Conservation (phyloP, 1,140 invertebrate species). For the Carposina sasakii region DNA sequence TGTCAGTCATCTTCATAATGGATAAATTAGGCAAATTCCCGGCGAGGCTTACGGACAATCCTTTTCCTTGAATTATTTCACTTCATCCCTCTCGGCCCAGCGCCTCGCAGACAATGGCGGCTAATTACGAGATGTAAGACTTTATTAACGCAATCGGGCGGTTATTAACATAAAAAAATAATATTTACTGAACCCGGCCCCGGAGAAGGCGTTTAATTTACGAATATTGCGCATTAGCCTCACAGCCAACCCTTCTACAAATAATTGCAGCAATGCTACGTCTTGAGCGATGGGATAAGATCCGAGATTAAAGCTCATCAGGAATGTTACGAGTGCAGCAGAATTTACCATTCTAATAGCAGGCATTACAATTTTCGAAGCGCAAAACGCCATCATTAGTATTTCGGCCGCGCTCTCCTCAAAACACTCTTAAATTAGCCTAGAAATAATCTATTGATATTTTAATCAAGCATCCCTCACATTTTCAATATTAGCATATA, state of each 20-base stretch:
- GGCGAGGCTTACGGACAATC: conserved; percentile 38
- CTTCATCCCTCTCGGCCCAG: conserved; percentile 41
- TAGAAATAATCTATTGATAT: conserved; percentile 65
- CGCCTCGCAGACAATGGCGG: conserved; percentile 57
- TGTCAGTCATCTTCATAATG: too few relatives aligned
- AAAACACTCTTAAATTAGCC: conserved; percentile 34
- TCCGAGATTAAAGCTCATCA: conserved; percentile 61
- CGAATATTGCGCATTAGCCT: conserved; percentile 66
- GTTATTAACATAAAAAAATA: conserved; percentile 73
- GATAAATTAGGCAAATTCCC: too few relatives aligned
- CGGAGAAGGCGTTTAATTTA: conserved; percentile 58
- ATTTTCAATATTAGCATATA: conserved; percentile 62
- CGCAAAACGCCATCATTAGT: conserved; percentile 16
- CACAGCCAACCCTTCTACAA: conserved; percentile 63
- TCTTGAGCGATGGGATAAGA: conserved; percentile 56
- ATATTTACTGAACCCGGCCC: conserved; percentile 57
- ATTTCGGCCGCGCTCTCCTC: conserved; percentile 32
- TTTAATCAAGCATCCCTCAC: conserved; percentile 55
- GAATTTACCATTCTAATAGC: conserved; percentile 53
- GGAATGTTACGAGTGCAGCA: conserved; percentile 45
- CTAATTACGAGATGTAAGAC: conserved; percentile 70
- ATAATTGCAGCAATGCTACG: conserved; percentile 63
- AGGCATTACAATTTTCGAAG: conserved; percentile 23
- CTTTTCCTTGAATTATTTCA: conserved; percentile 36
- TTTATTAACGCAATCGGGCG: conserved; percentile 69